Conservation (phyloP, 2,113 vertebrate genomes). For the Eretmochelys imbricata region DNA sequence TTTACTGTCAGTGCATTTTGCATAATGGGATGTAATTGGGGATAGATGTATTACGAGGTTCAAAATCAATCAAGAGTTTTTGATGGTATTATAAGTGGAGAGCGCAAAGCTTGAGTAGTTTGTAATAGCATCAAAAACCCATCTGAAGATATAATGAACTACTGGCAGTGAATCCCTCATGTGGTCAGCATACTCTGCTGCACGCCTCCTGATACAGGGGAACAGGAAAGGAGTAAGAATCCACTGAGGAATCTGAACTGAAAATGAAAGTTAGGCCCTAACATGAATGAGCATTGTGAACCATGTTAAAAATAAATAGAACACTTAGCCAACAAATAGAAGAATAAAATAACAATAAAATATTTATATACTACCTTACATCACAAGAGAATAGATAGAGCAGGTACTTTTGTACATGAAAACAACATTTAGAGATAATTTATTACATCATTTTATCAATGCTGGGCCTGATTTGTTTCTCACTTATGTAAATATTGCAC, state of each 20-base stretch:
- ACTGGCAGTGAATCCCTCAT: conserved; percentile 16
- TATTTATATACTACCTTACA: neutral
- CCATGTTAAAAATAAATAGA: neutral
- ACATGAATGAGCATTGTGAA: neutral
- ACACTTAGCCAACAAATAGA: neutral
- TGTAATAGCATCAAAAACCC: neutral
- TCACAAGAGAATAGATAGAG: neutral
- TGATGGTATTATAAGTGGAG: neutral
- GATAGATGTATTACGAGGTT: conserved; percentile 8
- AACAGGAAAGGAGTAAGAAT: neutral
- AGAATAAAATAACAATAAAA: neutral
- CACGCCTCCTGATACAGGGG: neutral
- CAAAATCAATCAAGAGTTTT: conserved; percentile 19
- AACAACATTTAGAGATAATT: neutral
- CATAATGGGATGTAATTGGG: conserved; percentile 42
- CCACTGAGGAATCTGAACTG: neutral
- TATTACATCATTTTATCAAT: neutral
- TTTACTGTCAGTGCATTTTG: conserved; percentile 13
- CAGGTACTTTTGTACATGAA: neutral
- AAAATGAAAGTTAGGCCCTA: neutral
- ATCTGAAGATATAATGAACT: neutral
- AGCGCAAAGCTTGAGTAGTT: neutral
- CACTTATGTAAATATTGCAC: neutral
- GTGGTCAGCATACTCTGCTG: neutral
- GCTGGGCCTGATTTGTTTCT: neutral